A percentile compares a stretch with the other conserved stretches of the same genome.
phyloP scores from a whole-genome alignment of 2,888 invertebrate species.

The Sarcophaga subvicina region DNA sequence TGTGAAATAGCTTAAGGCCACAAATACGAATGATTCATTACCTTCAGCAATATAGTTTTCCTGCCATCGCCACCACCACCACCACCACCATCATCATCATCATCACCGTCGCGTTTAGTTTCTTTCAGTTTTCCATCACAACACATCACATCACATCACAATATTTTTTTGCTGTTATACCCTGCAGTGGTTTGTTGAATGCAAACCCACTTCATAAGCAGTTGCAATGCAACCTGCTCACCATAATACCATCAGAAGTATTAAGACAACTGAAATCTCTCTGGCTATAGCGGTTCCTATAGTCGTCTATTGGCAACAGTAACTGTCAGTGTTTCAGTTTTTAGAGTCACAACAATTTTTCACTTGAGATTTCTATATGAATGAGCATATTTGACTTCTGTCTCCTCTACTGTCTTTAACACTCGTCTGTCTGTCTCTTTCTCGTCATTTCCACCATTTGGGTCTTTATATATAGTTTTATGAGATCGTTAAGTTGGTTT shows the following conservation, averaged over 20 bases:
- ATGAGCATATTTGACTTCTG: conserved; percentile 54
- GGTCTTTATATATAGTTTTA: conserved; percentile 24
- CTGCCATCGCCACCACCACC: conserved; percentile 55
- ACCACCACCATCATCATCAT: conserved; percentile 45
- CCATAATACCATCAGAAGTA: too few relatives aligned
- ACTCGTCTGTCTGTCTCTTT: not conserved
- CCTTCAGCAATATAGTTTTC: conserved; percentile 52
- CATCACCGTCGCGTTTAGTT: too few relatives aligned
- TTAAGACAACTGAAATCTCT: too few relatives aligned
- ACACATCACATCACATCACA: not conserved
- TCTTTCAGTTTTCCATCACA: conserved; percentile 39
- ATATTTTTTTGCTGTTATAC: conserved; percentile 11
- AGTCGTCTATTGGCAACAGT: too few relatives aligned
- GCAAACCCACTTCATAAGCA: too few relatives aligned
- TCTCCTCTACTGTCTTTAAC: conserved; percentile 44
- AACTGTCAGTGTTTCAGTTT: too few relatives aligned
- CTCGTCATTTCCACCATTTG: not conserved
- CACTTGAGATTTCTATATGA: not conserved
- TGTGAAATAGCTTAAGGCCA: conserved; percentile 56
- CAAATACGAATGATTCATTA: conserved; percentile 64
- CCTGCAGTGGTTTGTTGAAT: not conserved
- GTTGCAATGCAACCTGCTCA: too few relatives aligned
- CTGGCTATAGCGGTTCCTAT: too few relatives aligned
- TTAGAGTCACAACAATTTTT: not conserved
- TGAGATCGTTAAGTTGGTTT: conserved; percentile 70